Evolutionary conservation across 2,113 vertebrate genomes (phyloP), one percentile per base, ranked within the genome.

Genomic region (Prietella phreatophila): DNA sequence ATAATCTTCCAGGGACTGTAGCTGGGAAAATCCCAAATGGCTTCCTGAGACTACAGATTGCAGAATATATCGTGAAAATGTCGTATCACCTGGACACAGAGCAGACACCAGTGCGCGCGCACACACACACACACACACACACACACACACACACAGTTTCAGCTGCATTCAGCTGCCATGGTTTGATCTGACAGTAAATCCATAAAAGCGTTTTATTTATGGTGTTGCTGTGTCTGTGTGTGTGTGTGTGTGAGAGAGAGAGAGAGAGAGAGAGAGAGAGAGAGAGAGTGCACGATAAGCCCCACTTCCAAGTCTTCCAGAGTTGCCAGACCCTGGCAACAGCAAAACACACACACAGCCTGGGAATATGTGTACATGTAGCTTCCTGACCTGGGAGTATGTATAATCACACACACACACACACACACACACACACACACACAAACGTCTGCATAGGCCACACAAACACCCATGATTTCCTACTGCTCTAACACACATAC

Each of bases 341-440:
- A 82, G 86, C 39, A 82, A 87, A 87, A 83, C 79, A 87, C 80
- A 87, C 80, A 87, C 67, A 83, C 80, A 85, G 65, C 67, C 47
- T 85, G 65, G 82, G 61, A 82, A 71, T 80, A 67, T 9, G 4
- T 50, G 50, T 20, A 22, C 50, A 85, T 27, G 63, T 19, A 56
- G 14, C 69, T 85, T 79, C 75, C 85, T 27, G 30, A 61, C 75
- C 56, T 65, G 85, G 75, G 73, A 79, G 67, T 20, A 47, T 50
- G 10, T 50, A 50, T 50, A 50, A 50, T 9, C 47, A 55, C 39
- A 63, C 36, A 83, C 56, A 55, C 61, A 69, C 56, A 85, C 50
- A 85, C 83, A 84, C 65, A 84, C 82, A 73, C 67, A 78, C 42
- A 76, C 69, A 42, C 65, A 56, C 30, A 84, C 83, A 84, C 27